phyloP scores from a whole-genome alignment of 30 jellyfish, hydroid and myxozoan species.

The Aurelia sp. region DNA sequence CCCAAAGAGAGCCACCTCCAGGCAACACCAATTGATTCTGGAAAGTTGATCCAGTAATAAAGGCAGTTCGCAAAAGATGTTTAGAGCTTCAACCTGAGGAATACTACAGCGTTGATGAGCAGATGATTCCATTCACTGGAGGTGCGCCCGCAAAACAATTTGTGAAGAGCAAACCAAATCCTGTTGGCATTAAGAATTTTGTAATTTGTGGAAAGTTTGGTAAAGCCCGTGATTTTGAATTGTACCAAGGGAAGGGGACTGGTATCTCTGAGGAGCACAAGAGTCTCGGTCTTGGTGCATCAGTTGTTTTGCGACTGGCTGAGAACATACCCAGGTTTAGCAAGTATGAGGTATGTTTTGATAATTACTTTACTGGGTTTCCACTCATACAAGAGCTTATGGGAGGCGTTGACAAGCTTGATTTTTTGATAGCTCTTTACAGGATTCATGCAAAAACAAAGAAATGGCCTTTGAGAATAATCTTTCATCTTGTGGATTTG shows the following conservation, averaged over 20 bases:
- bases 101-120: constrained; percentile 28
- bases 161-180: constrained; percentile 37
- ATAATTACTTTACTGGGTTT: constrained; percentile 13
- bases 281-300: constrained; percentile 38
- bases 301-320: constrained; percentile 23
- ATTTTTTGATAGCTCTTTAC: too few relatives aligned
- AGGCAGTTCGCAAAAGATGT: neutral
- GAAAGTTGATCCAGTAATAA: constrained; percentile 13
- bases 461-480: too few relatives aligned
- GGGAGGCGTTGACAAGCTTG: too few relatives aligned
- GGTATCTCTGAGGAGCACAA: constrained; percentile 39
- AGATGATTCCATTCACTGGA: constrained; percentile 40
- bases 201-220: constrained; percentile 40
- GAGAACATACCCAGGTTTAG: constrained; percentile 21
- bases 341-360: constrained; percentile 1
- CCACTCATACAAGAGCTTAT: constrained; percentile 23
- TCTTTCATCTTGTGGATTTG: too few relatives aligned
- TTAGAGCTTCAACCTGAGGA: constrained; percentile 13
- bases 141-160: constrained; percentile 33
- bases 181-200: constrained; percentile 35
- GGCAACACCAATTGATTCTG: neutral
- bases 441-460: too few relatives aligned
- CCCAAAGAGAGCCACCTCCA: constrained; percentile 30
- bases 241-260: constrained; percentile 48
- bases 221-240: constrained; percentile 16